A percentile compares a stretch with the other conserved stretches of the same genome.
Evolutionary conservation across 1,140 invertebrate species (phyloP).

Genomic region (Ceratoteleas bidentatus): DNA sequence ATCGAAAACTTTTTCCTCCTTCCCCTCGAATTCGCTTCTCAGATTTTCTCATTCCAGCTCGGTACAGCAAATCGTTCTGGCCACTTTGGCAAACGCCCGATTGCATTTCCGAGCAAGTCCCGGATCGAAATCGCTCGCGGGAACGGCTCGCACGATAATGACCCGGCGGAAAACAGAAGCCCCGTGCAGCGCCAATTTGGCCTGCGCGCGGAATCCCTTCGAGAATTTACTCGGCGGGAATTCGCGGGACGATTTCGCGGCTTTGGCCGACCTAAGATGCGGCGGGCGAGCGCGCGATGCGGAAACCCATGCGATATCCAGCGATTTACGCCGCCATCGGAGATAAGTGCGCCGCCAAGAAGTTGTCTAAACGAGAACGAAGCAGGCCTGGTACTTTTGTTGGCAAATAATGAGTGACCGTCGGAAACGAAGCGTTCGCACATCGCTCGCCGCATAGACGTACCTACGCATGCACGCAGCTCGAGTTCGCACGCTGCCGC

Average conservation of each 20-base stretch:
- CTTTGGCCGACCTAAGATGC: constrained; percentile 13
- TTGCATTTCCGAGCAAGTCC: no score
- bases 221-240: constrained; percentile 16
- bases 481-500: constrained; percentile 63
- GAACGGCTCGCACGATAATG: no score
- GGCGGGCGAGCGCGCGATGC: constrained; percentile 41
- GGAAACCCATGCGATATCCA: constrained; percentile 54
- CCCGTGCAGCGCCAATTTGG: no score
- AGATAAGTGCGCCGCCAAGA: constrained; percentile 51
- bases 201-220: no score
- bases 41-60: no score
- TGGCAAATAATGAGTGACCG: constrained; percentile 63
- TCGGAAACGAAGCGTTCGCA: constrained; percentile 55
- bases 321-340: constrained; percentile 62
- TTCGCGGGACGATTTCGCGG: constrained; percentile 44
- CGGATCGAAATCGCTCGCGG: no score
- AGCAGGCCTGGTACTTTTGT: constrained; percentile 58
- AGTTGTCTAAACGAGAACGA: constrained; percentile 64
- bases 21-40: no score
- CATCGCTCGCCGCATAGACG: constrained; percentile 40
- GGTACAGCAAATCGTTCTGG: no score
- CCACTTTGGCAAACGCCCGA: no score
- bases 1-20: no score
- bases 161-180: no score
- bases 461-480: constrained; percentile 42